Evolutionary conservation across 2,113 vertebrate genomes (phyloP).

Genomic region (Vombatus ursinus): DNA sequence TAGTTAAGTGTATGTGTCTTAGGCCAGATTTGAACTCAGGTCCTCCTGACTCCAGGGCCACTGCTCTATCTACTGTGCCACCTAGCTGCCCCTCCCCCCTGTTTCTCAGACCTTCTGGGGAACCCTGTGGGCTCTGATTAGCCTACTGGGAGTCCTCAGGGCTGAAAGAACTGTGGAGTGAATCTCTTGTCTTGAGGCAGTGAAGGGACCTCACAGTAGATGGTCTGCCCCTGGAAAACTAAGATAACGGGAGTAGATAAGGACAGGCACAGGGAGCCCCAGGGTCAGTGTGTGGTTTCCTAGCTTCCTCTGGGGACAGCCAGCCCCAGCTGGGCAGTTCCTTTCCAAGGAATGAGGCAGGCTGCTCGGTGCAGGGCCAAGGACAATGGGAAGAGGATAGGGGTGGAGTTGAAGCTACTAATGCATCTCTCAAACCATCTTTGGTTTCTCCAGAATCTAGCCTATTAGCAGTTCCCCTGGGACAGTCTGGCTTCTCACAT

Average conservation of each 20-base stretch:
- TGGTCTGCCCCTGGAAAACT: background rate
- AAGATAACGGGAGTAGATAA: background rate
- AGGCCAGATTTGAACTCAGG: no score
- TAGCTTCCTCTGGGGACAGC: constrained; percentile 7
- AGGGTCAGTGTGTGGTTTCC: constrained; percentile 12
- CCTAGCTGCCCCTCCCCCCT: background rate
- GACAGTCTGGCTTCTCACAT: constrained; percentile 66
- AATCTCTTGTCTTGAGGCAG: background rate
- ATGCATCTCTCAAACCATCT: constrained; percentile 75
- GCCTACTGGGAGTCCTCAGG: background rate
- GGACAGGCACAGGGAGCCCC: background rate
- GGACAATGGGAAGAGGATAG: constrained; percentile 61
- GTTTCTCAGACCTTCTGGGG: background rate
- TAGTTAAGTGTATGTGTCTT: no score
- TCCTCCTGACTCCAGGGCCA: no score
- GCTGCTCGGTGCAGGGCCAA: constrained; percentile 38
- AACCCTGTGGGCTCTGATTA: background rate
- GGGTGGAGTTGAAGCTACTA: constrained; percentile 56
- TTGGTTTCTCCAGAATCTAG: constrained; percentile 74
- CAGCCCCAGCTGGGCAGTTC: background rate
- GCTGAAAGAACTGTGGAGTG: background rate
- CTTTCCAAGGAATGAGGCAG: constrained; percentile 3
- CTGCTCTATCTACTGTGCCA: no score
- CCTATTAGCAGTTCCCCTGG: constrained; percentile 76
- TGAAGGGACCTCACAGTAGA: background rate